Evolutionary conservation across 2,888 invertebrate species (phyloP).

Genomic region (Agelastica alni): DNA sequence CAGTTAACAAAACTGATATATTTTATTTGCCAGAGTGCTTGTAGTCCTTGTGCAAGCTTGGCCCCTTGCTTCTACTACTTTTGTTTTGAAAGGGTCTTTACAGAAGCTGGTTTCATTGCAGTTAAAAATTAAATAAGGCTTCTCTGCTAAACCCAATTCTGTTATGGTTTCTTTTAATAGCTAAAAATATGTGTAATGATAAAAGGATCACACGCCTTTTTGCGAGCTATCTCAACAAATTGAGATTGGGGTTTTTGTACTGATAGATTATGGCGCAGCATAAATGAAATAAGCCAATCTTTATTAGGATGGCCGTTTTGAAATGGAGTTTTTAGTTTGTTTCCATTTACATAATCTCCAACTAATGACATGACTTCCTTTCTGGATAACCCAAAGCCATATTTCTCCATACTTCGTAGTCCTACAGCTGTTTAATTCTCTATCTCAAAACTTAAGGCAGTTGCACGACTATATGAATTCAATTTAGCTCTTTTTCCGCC

Average conservation of each 20-base stretch:
- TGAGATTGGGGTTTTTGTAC: slow-evolving; percentile 6
- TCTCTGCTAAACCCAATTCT: slow-evolving; percentile 1
- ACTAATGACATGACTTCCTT: slow-evolving; percentile 1
- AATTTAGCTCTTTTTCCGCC: slow-evolving; percentile 5
- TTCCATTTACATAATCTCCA: slow-evolving; percentile 6
- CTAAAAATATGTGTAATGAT: background rate
- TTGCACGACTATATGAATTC: slow-evolving; percentile 2
- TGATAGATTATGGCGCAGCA: background rate
- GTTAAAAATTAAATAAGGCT: slow-evolving; percentile 3
- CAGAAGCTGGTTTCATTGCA: background rate
- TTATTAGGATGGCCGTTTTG: slow-evolving; percentile 5
- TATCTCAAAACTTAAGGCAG: slow-evolving; percentile 7
- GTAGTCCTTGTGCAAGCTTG: slow-evolving; percentile 10
- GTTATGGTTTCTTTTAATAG: background rate
- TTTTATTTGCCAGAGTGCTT: slow-evolving; percentile 10
- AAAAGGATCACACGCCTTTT: background rate
- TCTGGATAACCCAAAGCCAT: slow-evolving; percentile 10
- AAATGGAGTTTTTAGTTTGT: slow-evolving; percentile 1
- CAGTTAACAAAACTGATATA: slow-evolving; percentile 7
- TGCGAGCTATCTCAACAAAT: background rate
- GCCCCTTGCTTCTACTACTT: slow-evolving; percentile 2
- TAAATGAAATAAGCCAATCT: slow-evolving; percentile 6
- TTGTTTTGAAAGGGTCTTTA: slow-evolving; percentile 8
- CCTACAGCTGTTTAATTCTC: slow-evolving; percentile 4
- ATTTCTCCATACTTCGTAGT: slow-evolving; percentile 8